Evolutionary conservation across 1,140 invertebrate species (phyloP).

Genomic region (Helicoverpa armigera): DNA sequence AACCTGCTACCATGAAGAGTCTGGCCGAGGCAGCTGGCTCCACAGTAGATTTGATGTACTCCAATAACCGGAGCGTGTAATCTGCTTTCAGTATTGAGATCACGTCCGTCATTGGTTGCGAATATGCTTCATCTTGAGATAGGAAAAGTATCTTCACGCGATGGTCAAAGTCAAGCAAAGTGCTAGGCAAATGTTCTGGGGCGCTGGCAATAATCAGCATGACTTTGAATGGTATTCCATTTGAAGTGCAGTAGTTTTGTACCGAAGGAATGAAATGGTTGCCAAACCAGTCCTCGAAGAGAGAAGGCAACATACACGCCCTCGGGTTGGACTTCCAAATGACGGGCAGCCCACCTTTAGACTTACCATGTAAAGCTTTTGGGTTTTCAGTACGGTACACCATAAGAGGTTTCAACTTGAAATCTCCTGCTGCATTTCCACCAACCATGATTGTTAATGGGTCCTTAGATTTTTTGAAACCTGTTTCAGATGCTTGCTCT

Average conservation of each 20-base stretch:
- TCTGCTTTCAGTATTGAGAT: constrained; percentile 47
- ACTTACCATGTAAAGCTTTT: constrained; percentile 74
- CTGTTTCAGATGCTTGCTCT: constrained; percentile 65
- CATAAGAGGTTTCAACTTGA: constrained; percentile 64
- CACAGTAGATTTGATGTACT: no score
- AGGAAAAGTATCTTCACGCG: constrained; percentile 81
- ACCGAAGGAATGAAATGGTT: constrained; percentile 67
- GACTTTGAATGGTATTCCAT: constrained; percentile 79
- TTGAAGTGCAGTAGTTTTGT: constrained; percentile 64
- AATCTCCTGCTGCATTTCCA: constrained; percentile 74
- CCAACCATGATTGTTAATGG: constrained; percentile 78
- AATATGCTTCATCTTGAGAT: constrained; percentile 80
- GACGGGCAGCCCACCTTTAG: constrained; percentile 68
- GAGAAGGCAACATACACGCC: constrained; percentile 67
- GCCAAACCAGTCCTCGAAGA: constrained; percentile 76
- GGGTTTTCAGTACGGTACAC: constrained; percentile 80
- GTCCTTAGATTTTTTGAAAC: constrained; percentile 83
- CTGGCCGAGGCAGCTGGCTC: no score
- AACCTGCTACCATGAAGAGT: no score
- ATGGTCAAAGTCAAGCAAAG: constrained; percentile 61
- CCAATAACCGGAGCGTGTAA: no score
- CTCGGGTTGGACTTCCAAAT: constrained; percentile 75
- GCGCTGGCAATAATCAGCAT: constrained; percentile 83
- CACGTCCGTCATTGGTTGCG: constrained; percentile 77
- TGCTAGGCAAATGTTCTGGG: constrained; percentile 68